Base-by-base conservation (phyloP, 1,140 invertebrate genomes). In the Drosophila nasuta region DNA sequence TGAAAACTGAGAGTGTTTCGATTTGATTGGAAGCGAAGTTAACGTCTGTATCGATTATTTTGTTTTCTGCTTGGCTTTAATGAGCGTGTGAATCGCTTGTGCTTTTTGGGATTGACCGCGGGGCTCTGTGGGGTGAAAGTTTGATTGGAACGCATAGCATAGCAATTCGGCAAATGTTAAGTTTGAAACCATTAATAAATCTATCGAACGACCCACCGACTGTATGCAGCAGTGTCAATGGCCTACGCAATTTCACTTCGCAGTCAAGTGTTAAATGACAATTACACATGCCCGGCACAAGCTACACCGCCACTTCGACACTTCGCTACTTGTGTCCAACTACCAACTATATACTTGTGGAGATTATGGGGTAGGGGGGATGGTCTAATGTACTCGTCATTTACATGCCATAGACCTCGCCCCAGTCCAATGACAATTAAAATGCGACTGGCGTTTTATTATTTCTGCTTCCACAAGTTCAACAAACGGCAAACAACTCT, bases 381-480 rank as follows among this genome's bases (percentile, higher is more conserved):
- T 64, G 52, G 30, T 71, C 77, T 68, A 89, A 79, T 85, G 75
- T 46, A 13, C 49, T n/a, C 57, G 41, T 75, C 77, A 89, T 88
- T 88, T 88, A 83, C 83, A 89, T 89, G 85, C 83, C 83, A 75
- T 67, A 88, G 83, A 88, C 85, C 85, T 78, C 83, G 80, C 73
- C 80, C 80, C 83, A 80, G 80, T 64, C 80, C 77, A 76, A 74
- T 49, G 75, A 51, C 51, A 75, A 88, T 87, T 87, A 51, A 72
- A 88, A 80, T 87, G 83, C 83, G 56, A 43, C 63, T 66, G 46
- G 69, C 83, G 77, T 83, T 76, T 66, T 45, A 60, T 68, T 64
- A 81, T 43, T 38, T 51, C 62, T 58, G 11, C 54, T 57, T 43
- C 46, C 28, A 69, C 66, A 63, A 58, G 83, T 83, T 88, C 83